Conservation (phyloP, 2,113 vertebrate genomes). For the Zapornia atra region DNA sequence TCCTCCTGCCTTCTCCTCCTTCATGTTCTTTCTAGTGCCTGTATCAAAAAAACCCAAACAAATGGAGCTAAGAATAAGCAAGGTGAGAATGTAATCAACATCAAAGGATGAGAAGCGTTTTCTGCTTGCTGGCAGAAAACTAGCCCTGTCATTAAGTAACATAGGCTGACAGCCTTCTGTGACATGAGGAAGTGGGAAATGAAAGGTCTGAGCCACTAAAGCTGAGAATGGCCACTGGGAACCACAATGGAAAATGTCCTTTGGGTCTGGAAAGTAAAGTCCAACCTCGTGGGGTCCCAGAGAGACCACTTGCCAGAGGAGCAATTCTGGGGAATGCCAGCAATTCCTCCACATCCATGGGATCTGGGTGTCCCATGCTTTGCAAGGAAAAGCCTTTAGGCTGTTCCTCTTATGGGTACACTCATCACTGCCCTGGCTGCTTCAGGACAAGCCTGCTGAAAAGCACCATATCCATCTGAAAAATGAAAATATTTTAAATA, state of each 20-base stretch:
- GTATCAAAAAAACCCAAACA: background rate
- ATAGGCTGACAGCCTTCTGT: background rate
- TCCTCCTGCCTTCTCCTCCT: background rate
- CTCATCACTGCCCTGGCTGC: background rate
- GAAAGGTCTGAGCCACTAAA: background rate
- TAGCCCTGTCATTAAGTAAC: background rate
- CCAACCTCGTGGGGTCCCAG: background rate
- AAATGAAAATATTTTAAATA: background rate
- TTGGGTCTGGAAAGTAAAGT: background rate
- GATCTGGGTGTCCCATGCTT: background rate
- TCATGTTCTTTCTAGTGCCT: rapidly evolving
- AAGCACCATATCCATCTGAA: background rate
- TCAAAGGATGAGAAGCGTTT: background rate
- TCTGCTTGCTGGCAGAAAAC: background rate
- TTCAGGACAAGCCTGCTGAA: background rate
- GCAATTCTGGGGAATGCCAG: background rate
- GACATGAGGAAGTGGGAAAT: background rate
- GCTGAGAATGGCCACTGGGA: background rate
- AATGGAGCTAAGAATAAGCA: background rate
- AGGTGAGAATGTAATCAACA: background rate
- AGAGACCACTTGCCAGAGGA: background rate
- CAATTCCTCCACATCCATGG: background rate
- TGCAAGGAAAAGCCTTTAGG: background rate
- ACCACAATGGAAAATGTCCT: background rate
- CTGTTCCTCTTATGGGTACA: background rate